Conservation (phyloP, 2,888 invertebrate species). For the Perdita meconis region DNA sequence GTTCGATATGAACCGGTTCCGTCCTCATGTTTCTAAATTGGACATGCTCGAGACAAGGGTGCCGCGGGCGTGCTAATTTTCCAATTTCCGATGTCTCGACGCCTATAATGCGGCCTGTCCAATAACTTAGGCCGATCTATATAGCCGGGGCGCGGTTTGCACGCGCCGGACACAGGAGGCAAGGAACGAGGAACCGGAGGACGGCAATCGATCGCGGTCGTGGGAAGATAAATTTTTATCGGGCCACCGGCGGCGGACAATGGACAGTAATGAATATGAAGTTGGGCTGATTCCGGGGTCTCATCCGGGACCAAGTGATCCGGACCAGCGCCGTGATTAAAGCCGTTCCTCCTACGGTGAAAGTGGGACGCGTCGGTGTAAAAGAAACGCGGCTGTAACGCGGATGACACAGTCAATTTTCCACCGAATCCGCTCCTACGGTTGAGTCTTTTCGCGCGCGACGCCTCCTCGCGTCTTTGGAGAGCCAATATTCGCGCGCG, state of each 20-base stretch:
- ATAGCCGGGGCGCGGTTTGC: conserved; percentile 2
- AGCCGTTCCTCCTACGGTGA: conserved; percentile 15
- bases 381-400: conserved; percentile 5
- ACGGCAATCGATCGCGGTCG: conserved; percentile 46
- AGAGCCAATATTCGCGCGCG: conserved; percentile 30
- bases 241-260: conserved; percentile 39
- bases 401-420: conserved; percentile 42
- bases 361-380: conserved; percentile 2
- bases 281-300: conserved; percentile 40
- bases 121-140: conserved; percentile 45
- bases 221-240: conserved; percentile 53
- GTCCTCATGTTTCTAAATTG: conserved; percentile 62
- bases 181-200: conserved; percentile 6
- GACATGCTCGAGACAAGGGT: conserved; percentile 53
- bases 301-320: conserved; percentile 17
- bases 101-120: conserved; percentile 46
- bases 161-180: background rate
- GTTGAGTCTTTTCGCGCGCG: background rate
- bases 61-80: conserved; percentile 56
- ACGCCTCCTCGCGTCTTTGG: conserved; percentile 15
- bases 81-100: conserved; percentile 63
- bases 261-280: conserved; percentile 58
- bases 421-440: background rate
- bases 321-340: conserved; percentile 35
- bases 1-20: conserved; percentile 48